Evolutionary conservation across 2,113 vertebrate genomes (phyloP), one percentile per base, ranked within the genome.

Genomic region (Scalopus aquaticus): DNA sequence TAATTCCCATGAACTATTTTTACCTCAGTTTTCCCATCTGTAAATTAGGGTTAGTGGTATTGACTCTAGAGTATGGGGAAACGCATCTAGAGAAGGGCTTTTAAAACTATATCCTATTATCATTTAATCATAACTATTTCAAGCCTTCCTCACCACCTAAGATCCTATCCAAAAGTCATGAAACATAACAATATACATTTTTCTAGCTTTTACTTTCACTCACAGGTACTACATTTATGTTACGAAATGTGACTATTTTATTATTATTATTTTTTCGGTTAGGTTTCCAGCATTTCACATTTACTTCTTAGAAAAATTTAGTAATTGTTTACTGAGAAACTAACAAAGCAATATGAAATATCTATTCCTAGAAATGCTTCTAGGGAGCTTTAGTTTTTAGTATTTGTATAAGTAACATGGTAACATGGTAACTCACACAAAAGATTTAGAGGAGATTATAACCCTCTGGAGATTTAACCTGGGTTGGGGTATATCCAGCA

Each of bases 251-350:
- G 93, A 70, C 60, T 16, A 86, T 78, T 79, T 70, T 56, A n/a
- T n/a, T n/a, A n/a, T n/a, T n/a, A n/a, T n/a, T n/a, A 17, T 51
- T 35, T 67, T 35, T 67, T 16, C n/a, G n/a, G 6, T 26, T 80
- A 62, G 35, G 4, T 82, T 56, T 64, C n/a, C 16, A 79, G n/a
- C 32, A 70, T 24, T 90, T 76, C 60, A 32, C 28, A 56, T 74
- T 94, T 80, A 58, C 88, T 92, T 93, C 82, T 69, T 74, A 67
- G 49, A 96, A 95, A 91, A 80, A 46, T 12, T 74, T 78, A 51
- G 51, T 69, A 77, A 77, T 87, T 93, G 3, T 73, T 89, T 46
- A 60, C 15, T 81, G 6, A 93, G 60, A 93, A 83, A 77, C n/a
- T 39, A 70, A 35, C 16, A 46, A 35, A 64, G 11, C 32, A 77